Evolutionary conservation across 2,888 invertebrate species (phyloP), one percentile per base, ranked within the genome.

Genomic region (Trilocha varians): DNA sequence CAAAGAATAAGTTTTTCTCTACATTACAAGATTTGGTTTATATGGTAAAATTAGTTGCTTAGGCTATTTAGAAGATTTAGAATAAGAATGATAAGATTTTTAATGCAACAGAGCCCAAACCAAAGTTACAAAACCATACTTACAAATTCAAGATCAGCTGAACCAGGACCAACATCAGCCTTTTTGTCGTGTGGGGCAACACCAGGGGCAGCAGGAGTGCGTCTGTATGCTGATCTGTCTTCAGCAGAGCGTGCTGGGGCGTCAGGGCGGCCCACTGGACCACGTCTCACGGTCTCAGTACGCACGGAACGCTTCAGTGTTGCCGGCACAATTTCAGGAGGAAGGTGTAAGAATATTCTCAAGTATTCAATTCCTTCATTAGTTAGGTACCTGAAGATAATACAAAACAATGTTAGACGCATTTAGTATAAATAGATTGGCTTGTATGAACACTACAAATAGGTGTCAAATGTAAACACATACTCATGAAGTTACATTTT

Each of bases 331-430:
- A 99, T 99, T 90, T 99, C 99, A 50, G 98, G 93, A 6, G 99
- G 99, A 67, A 99, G 89, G 71, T 99, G 98, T 52, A 99, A 90
- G 85, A 94, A 98, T 68, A 94, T 94, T 54, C 99, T 90, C 54
- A 99, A 87, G 79, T 97, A 99, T 75, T 96, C 95, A 74, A 99
- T 99, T 57, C 99, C 99, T 68, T 98, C 97, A 75, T 99, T 99
- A 53, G 98, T 99, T 58, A 99, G 88, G 84, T 97, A 97, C 90
- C 90, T 90, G 54, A n/a, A 63, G 59, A 41, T 25, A 36, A 40
- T 25, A 25, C 1, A 25, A 25, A 25, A 9, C 11, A 3, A 25
- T 2, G 25, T 25, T 25, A 25, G 25, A 25, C 25, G 11, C n/a
- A n/a, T n/a, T n/a, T 9, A 25, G 25, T 9, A 25, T 9, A 9